Percentiles rank a stretch among this genome's conserved stretches.
These are phyloP conservation scores for Saturnia japonica DNA, from an alignment of 2,888 invertebrate species.

Conservation along the genomic window DNA sequence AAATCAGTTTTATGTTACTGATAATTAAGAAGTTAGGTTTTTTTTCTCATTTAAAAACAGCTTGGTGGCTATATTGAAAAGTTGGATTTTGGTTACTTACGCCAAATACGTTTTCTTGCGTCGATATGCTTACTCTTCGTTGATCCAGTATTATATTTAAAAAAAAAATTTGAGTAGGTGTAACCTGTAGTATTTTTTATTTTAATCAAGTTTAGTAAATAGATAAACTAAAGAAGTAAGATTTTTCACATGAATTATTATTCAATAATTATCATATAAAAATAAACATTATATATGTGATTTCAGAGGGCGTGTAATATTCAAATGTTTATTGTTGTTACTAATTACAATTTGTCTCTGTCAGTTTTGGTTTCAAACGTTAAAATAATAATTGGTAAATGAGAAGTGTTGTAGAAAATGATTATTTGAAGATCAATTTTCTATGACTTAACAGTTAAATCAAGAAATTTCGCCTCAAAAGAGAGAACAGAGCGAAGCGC, in stretches of 20 bases:
- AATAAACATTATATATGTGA: not conserved
- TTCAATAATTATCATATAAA: not conserved
- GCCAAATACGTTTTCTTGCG: too few species aligned
- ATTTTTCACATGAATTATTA: not conserved
- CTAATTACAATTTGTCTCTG: not conserved
- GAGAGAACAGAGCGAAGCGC: conserved; percentile 64
- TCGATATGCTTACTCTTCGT: not conserved
- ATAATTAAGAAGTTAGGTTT: too few species aligned
- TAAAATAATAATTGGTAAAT: not conserved
- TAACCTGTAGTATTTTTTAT: not conserved
- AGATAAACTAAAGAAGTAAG: not conserved
- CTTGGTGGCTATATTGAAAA: too few species aligned
- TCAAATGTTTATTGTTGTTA: not conserved
- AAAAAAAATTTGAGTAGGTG: not conserved
- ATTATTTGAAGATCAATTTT: conserved; percentile 23
- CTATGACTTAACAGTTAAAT: conserved; percentile 64
- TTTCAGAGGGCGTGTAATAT: not conserved
- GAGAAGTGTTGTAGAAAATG: not conserved
- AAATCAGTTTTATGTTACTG: too few species aligned
- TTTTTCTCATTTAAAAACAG: too few species aligned
- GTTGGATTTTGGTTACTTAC: too few species aligned
- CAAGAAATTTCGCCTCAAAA: conserved; percentile 65
- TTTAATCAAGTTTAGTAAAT: not conserved
- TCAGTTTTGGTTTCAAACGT: not conserved
- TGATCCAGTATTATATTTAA: not conserved